A percentile compares a stretch with the other conserved stretches of the same genome.
These are phyloP conservation scores for Strongylocentrotus purpuratus DNA, from an alignment of 35 echinoderm and acorn worm genomes.

Conservation along the genomic window DNA sequence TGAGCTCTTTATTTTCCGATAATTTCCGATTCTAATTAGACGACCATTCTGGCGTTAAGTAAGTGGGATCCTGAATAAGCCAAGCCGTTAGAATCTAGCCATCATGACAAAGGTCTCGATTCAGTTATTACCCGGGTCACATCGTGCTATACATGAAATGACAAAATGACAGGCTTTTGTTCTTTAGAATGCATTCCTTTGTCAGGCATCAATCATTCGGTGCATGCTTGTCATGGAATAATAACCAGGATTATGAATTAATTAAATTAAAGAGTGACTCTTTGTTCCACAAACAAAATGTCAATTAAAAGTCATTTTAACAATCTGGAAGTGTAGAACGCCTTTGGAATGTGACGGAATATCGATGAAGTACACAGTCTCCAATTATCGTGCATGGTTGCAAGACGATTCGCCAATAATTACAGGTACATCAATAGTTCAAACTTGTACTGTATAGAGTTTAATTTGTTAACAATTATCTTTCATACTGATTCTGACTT, in stretches of 20 bases:
- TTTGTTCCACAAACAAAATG: background rate
- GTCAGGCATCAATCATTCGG: background rate
- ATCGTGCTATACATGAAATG: background rate
- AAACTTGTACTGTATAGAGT: too few species aligned
- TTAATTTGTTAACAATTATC: background rate
- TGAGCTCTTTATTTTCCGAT: slow-evolving; percentile 46
- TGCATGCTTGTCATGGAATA: background rate
- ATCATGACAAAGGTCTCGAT: background rate
- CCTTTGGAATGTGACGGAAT: background rate
- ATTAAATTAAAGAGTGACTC: background rate
- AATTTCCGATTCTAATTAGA: slow-evolving; percentile 44
- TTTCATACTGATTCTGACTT: background rate
- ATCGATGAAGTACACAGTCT: background rate
- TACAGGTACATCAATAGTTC: too few species aligned
- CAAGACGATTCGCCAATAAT: background rate
- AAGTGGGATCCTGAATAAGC: background rate
- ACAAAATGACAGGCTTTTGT: slow-evolving; percentile 6
- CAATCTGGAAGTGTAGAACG: background rate
- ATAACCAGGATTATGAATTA: background rate
- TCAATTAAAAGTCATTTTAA: background rate
- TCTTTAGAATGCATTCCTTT: background rate
- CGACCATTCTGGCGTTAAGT: slow-evolving; percentile 31
- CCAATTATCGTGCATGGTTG: background rate
- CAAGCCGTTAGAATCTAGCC: background rate
- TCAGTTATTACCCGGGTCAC: background rate